A percentile compares a stretch with the other conserved stretches of the same genome.
These are phyloP conservation scores for Chrysochloris asiatica DNA, from an alignment of 2,113 vertebrate species.

Conservation along the genomic window DNA sequence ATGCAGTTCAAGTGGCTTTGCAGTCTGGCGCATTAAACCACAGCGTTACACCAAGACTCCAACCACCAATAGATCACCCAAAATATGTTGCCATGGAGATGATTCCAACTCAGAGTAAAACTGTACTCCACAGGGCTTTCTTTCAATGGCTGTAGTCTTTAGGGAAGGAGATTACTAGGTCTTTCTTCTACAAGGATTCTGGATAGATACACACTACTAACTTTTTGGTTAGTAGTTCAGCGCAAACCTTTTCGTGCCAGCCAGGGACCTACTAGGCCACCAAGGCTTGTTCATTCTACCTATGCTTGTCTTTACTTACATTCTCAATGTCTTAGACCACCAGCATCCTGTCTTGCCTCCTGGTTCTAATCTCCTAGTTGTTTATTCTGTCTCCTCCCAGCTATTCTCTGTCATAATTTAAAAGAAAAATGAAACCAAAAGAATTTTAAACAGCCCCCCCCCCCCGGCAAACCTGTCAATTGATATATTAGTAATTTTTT, in stretches of 20 bases:
- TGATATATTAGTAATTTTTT: not conserved
- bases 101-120: not conserved
- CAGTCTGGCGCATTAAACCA: too few species aligned
- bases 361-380: not conserved
- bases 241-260: not conserved
- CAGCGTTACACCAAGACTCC: too few species aligned
- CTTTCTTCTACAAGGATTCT: not conserved
- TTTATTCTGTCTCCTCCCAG: not conserved
- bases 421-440: too few species aligned
- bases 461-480: too few species aligned
- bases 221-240: not conserved
- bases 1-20: too few species aligned
- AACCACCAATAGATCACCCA: too few species aligned
- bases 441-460: too few species aligned
- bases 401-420: too few species aligned
- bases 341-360: not conserved
- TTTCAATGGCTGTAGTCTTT: not conserved
- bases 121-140: not conserved
- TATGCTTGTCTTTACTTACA: not conserved
- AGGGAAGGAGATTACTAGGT: not conserved
- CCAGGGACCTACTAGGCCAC: not conserved
- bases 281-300: not conserved
- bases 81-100: not conserved
- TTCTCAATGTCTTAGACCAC: not conserved
- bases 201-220: not conserved